Conservation (phyloP, 2,113 vertebrate species). For the Herpailurus yagouaroundi region DNA sequence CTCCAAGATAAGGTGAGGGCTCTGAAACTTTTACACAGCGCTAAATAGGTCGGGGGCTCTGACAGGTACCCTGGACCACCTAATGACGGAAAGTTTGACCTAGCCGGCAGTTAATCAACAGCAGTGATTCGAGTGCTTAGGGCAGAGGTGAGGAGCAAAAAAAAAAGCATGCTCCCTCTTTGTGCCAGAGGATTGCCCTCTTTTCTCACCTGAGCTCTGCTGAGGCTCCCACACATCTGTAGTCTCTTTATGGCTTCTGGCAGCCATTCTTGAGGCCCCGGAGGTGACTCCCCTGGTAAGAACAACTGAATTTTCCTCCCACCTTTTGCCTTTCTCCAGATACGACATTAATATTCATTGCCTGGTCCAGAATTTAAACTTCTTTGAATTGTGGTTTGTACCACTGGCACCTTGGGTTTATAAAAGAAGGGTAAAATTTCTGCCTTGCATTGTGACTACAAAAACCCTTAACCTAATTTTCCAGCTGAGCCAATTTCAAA, state of each 20-base stretch:
- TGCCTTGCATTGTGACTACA: slow-evolving; percentile 60
- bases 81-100: slow-evolving; percentile 58
- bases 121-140: not conserved
- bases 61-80: slow-evolving; percentile 52
- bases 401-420: slow-evolving; percentile 57
- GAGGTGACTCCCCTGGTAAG: not conserved
- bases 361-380: slow-evolving; percentile 28
- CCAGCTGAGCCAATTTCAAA: slow-evolving; percentile 74
- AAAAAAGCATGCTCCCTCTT: not conserved
- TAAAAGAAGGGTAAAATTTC: slow-evolving; percentile 62
- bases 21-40: not conserved
- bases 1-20: slow-evolving; percentile 40
- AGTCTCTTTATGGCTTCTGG: slow-evolving; percentile 44
- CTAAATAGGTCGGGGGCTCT: slow-evolving; percentile 4
- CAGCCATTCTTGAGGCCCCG: not conserved
- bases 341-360: not conserved
- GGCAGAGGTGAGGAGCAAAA: not conserved
- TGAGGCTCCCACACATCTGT: slow-evolving; percentile 25
- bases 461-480: slow-evolving; percentile 76
- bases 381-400: slow-evolving; percentile 65
- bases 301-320: slow-evolving; percentile 12
- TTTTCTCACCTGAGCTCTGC: not conserved
- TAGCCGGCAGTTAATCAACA: slow-evolving; percentile 27
- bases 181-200: too few species aligned
- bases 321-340: slow-evolving; percentile 12